Evolutionary conservation across 2,888 invertebrate species (phyloP), one percentile per base, ranked within the genome.

Genomic region (Cataglyphis altisquamis): DNA sequence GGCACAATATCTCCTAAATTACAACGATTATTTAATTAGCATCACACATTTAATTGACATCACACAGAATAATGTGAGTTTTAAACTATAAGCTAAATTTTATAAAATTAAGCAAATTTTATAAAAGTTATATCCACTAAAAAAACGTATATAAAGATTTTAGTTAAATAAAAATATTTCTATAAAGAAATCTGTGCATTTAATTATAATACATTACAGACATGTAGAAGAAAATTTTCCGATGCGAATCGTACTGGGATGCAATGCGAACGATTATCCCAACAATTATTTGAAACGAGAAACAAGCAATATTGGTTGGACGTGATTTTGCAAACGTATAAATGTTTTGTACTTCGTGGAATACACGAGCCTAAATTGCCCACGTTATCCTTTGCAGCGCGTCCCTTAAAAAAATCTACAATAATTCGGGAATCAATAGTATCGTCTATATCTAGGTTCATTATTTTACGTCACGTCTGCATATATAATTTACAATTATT

Each of bases 261-360:
- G n/a, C 39, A 70, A 70, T 9, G 18, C 48, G 57, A 84, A 36
- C 77, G 39, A 72, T 9, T 91, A n/a, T 52, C 87, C 6, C 87
- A 73, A 9, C 18, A 82, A 9, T 60, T 84, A n/a, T 93, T 92
- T 36, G 84, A 90, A 21, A 78, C 89, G 1, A 90, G 94, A 8
- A 93, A 93, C 67, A 95, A 93, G 81, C 95, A 95, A 88, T 95
- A 95, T 85, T 97, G 97, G 97, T 89, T 97, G 25, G 97, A 97
- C 91, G 94, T 97, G 52, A 95, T 96, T 88, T 92, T 97, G 78
- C 96, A 96, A 93, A 96, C 95, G 63, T 96, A 96, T 90, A 96
- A 96, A 93, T 95, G 95, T 32, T 95, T 96, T 64, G 93, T 96
- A 8, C 93, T 96, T 90, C 95, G 95, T 18, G 95, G 95, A 32